phyloP scores from a whole-genome alignment of 2,113 vertebrate species.

The Oceanites oceanicus region DNA sequence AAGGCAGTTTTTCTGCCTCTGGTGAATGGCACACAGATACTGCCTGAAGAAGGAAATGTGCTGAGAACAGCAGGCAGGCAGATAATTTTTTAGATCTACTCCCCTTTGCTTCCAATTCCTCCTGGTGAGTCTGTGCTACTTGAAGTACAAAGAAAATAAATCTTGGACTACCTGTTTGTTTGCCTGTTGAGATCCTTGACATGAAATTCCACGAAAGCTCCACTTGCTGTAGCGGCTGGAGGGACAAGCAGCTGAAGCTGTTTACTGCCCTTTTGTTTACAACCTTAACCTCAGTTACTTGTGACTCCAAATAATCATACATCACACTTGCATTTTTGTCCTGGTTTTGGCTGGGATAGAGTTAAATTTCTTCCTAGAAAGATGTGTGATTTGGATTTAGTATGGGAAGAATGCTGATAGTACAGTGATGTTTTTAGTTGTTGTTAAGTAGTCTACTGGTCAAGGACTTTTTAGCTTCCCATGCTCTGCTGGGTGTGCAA shows the following conservation, averaged over 20 bases:
- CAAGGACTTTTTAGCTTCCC: no score
- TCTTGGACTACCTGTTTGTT: background rate
- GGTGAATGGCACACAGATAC: background rate
- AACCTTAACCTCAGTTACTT: background rate
- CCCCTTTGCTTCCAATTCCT: background rate
- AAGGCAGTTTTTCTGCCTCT: background rate
- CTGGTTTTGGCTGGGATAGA: no score
- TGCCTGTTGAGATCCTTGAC: no score
- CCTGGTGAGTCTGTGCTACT: no score
- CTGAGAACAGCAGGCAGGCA: background rate
- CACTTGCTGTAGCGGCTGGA: background rate
- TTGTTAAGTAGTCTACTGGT: no score
- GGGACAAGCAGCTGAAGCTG: background rate
- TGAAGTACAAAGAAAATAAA: background rate
- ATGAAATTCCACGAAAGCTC: background rate
- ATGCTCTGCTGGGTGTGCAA: no score
- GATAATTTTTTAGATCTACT: background rate
- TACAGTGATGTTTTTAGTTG: no score
- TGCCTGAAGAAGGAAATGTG: background rate
- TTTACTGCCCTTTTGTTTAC: background rate
- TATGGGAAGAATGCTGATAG: no score
- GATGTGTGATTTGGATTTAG: no score
- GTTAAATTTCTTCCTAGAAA: no score
- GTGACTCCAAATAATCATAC: background rate
- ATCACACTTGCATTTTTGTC: accelerated